Percentiles rank a stretch among this genome's conserved stretches.
Evolutionary conservation across 2,113 vertebrate genomes (phyloP).

Genomic region (Proteles cristata): DNA sequence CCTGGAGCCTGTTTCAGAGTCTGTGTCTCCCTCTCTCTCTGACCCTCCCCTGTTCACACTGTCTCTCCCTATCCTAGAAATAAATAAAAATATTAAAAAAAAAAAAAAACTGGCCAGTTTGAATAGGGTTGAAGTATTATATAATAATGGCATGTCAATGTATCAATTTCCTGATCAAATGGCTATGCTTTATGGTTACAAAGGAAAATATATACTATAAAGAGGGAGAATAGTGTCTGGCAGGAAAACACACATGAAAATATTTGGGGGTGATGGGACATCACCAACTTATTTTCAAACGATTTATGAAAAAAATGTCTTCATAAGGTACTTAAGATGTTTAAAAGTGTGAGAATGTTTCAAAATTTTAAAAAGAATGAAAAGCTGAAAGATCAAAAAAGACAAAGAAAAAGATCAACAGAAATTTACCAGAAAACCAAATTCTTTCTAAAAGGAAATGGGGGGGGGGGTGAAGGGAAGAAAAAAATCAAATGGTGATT

Average conservation of each 20-base stretch:
- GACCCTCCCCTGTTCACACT: no score
- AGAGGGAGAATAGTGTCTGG: background rate
- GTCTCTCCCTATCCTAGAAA: no score
- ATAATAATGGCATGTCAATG: background rate
- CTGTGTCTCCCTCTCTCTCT: no score
- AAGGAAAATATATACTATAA: background rate
- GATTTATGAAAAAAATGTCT: background rate
- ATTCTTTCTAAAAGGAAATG: conserved; percentile 4
- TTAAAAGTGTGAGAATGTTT: background rate
- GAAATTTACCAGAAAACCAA: background rate
- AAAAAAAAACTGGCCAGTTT: background rate
- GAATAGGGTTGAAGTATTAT: background rate
- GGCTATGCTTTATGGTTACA: background rate
- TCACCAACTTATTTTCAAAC: conserved; percentile 18
- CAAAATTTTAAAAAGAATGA: background rate
- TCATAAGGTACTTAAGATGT: background rate
- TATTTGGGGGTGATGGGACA: background rate
- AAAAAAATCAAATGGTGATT: background rate
- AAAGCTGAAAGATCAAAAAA: background rate
- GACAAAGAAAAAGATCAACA: background rate
- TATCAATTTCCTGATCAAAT: background rate
- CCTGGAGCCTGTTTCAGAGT: no score
- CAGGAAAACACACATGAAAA: conserved; percentile 5
- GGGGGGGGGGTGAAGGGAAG: no score
- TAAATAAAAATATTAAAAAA: no score